Evolutionary conservation across 2,797 vertebrate species (phyloP).

Genomic region (Sebastes oblongus): DNA sequence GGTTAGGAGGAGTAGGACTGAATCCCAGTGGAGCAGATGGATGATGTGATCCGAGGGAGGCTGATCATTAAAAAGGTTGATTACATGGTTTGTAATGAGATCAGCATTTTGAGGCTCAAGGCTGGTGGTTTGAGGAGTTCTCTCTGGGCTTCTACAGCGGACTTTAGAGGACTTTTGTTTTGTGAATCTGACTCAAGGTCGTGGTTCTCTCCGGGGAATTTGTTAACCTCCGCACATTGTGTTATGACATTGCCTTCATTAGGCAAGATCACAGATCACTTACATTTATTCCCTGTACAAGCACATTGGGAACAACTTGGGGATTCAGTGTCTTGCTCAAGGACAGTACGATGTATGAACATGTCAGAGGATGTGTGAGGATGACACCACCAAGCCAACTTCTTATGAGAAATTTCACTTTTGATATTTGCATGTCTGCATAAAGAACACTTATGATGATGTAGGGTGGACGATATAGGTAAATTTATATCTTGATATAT

Average conservation of each 20-base stretch:
- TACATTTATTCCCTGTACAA: not conserved
- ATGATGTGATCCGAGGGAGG: constrained; percentile 61
- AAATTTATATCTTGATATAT: no score
- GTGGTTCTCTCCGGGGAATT: constrained; percentile 7
- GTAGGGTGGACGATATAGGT: no score
- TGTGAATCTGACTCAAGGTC: constrained; percentile 34
- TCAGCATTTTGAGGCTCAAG: constrained; percentile 65
- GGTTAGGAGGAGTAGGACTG: constrained; percentile 56
- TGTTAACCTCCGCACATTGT: constrained; percentile 18
- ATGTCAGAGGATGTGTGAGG: not conserved
- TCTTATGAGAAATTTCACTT: not conserved
- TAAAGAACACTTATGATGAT: not conserved
- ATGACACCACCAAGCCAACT: not conserved
- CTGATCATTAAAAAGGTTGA: constrained; percentile 69
- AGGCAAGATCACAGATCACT: constrained; percentile 1
- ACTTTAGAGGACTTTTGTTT: constrained; percentile 42
- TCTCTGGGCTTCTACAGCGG: constrained; percentile 16
- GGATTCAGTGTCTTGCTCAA: not conserved
- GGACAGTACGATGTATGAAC: not conserved
- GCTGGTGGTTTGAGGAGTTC: constrained; percentile 52
- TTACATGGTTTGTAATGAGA: constrained; percentile 76
- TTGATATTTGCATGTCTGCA: not conserved
- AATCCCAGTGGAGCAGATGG: constrained; percentile 70
- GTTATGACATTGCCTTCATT: constrained; percentile 36
- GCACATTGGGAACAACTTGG: not conserved